Evolutionary conservation across 2,113 vertebrate genomes (phyloP).

Genomic region (Pyxicephalus adspersus): DNA sequence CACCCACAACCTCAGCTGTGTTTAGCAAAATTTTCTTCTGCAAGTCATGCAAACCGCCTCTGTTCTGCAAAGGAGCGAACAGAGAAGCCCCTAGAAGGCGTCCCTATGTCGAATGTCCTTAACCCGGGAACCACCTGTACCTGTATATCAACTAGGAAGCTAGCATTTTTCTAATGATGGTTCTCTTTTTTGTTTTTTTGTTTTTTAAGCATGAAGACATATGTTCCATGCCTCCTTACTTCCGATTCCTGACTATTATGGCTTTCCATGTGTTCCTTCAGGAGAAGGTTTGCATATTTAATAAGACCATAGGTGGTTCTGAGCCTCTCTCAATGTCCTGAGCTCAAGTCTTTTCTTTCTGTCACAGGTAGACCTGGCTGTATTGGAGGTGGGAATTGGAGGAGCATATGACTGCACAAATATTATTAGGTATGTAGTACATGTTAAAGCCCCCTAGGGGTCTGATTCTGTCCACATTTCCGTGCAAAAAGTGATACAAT

Average conservation of each 20-base stretch:
- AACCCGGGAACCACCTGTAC: too few species aligned
- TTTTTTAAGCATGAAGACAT: conserved; percentile 69
- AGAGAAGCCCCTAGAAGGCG: too few species aligned
- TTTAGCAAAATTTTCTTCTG: too few species aligned
- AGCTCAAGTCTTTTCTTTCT: neutral
- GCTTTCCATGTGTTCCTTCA: conserved; percentile 93
- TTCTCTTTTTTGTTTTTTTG: neutral
- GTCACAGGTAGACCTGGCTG: conserved; percentile 83
- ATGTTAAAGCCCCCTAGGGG: too few species aligned
- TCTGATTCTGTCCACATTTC: too few species aligned
- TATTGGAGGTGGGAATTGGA: conserved; percentile 94
- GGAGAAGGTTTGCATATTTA: conserved; percentile 79
- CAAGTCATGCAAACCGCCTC: too few species aligned
- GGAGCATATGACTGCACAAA: conserved; percentile 97
- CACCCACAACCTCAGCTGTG: too few species aligned
- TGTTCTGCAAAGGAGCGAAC: too few species aligned
- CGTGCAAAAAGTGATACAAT: too few species aligned
- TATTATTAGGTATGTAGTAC: conserved; percentile 84
- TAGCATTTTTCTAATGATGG: neutral
- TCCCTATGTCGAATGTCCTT: too few species aligned
- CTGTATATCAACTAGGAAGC: neutral
- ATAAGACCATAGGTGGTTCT: neutral
- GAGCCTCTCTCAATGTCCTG: too few species aligned
- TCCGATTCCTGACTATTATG: conserved; percentile 96
- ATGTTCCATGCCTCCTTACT: conserved; percentile 86